phyloP scores from a whole-genome alignment of 2,888 invertebrate genomes.

The Caenorhabditis sp. region DNA sequence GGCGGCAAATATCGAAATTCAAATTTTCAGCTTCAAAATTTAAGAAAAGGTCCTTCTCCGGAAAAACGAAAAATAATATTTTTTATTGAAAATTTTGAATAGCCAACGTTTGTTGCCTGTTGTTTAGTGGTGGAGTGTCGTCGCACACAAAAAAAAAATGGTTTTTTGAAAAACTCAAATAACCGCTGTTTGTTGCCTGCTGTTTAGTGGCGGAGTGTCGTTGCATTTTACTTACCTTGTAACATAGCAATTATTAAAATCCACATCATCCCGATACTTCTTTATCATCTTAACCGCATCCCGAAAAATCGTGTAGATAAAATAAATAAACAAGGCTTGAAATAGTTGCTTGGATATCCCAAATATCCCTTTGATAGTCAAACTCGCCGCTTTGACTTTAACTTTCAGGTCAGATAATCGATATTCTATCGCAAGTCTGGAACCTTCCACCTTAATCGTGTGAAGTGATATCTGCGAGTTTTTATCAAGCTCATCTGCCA shows the following conservation, averaged over 20 bases:
- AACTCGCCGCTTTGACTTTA: constrained; percentile 44
- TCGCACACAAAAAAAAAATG: too few species aligned
- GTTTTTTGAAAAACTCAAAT: too few species aligned
- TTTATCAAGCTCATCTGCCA: constrained; percentile 53
- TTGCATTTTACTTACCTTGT: constrained; percentile 30
- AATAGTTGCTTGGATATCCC: constrained; percentile 52
- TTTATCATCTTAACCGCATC: constrained; percentile 57
- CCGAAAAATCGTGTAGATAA: constrained; percentile 63
- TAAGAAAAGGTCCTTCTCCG: too few species aligned
- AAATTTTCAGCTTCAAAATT: too few species aligned
- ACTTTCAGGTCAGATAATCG: constrained; percentile 56
- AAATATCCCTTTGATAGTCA: constrained; percentile 45
- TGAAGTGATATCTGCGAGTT: constrained; percentile 59
- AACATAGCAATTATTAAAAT: constrained; percentile 62
- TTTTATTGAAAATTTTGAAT: too few species aligned
- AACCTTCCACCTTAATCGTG: constrained; percentile 56
- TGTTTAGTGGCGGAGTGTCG: too few species aligned
- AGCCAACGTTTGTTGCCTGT: too few species aligned
- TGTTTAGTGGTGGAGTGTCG: too few species aligned
- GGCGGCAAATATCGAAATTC: too few species aligned
- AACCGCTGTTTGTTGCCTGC: too few species aligned
- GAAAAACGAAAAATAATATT: too few species aligned
- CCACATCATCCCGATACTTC: constrained; percentile 59
- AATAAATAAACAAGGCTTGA: constrained; percentile 55
- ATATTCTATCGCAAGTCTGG: constrained; percentile 56